phyloP scores from a whole-genome alignment of 2,888 invertebrate species.

The Epistrophe grossulariae region DNA sequence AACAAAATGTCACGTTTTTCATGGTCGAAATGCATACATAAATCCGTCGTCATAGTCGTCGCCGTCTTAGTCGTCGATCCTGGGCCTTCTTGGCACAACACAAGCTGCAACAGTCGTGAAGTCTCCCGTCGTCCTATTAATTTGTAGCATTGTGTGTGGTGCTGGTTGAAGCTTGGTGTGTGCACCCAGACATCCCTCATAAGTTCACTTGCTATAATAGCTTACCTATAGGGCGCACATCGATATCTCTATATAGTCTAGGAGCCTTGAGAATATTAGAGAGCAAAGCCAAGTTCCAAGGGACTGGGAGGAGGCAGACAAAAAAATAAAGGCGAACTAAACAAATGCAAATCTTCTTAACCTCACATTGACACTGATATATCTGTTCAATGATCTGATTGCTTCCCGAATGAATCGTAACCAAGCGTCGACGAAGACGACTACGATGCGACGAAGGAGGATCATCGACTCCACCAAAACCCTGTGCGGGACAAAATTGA shows the following conservation, averaged over 20 bases:
- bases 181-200: constrained; percentile 76
- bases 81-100: constrained; percentile 43
- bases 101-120: constrained; percentile 79
- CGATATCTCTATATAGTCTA: constrained; percentile 31
- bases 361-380: constrained; percentile 76
- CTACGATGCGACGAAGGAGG: constrained; percentile 11
- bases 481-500: constrained; percentile 68
- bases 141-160: constrained; percentile 77
- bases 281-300: neutral
- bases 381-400: constrained; percentile 76
- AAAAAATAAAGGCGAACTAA: constrained; percentile 34
- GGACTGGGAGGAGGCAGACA: neutral
- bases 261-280: constrained; percentile 76
- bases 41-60: constrained; percentile 63
- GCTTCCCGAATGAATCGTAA: constrained; percentile 72
- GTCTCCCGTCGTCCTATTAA: constrained; percentile 81
- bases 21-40: constrained; percentile 80
- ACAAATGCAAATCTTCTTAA: constrained; percentile 75
- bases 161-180: constrained; percentile 76
- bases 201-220: constrained; percentile 68
- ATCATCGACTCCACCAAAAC: constrained; percentile 54
- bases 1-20: constrained; percentile 84
- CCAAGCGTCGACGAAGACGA: neutral
- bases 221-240: constrained; percentile 26
- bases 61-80: constrained; percentile 51